phyloP scores from a whole-genome alignment of 2,797 vertebrate genomes.

The Sciurus carolinensis region DNA sequence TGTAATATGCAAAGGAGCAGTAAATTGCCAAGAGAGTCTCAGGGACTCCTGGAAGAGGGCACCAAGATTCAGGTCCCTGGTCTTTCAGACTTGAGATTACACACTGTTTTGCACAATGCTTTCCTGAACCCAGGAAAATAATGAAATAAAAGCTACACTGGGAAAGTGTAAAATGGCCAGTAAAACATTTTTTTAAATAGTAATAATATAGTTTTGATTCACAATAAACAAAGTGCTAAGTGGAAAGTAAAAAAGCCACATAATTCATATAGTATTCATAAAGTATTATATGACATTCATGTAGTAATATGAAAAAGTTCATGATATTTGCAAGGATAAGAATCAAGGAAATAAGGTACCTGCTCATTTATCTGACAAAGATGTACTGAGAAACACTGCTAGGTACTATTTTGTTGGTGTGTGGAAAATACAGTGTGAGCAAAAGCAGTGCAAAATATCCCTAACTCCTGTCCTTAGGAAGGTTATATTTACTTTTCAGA shows the following conservation, averaged over 20 bases:
- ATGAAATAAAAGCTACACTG: slow-evolving; percentile 9
- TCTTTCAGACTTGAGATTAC: background rate
- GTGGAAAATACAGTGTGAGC: background rate
- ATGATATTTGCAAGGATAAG: background rate
- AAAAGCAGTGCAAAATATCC: background rate
- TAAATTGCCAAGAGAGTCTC: background rate
- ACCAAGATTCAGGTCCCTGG: background rate
- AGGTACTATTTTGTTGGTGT: background rate
- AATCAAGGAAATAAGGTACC: background rate
- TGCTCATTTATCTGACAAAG: slow-evolving; percentile 18
- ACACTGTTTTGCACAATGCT: background rate
- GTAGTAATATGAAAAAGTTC: background rate
- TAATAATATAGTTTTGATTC: background rate
- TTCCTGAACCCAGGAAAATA: background rate
- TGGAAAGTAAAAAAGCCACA: background rate
- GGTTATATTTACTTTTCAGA: background rate
- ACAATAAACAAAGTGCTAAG: background rate
- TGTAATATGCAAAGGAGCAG: background rate
- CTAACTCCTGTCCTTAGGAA: background rate
- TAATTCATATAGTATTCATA: background rate
- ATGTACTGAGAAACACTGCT: background rate
- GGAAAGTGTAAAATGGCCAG: background rate
- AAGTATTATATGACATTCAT: background rate
- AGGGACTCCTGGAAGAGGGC: background rate
- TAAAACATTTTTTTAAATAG: background rate